Conservation (phyloP, 2,113 vertebrate species). For the Trogon surrucura region DNA sequence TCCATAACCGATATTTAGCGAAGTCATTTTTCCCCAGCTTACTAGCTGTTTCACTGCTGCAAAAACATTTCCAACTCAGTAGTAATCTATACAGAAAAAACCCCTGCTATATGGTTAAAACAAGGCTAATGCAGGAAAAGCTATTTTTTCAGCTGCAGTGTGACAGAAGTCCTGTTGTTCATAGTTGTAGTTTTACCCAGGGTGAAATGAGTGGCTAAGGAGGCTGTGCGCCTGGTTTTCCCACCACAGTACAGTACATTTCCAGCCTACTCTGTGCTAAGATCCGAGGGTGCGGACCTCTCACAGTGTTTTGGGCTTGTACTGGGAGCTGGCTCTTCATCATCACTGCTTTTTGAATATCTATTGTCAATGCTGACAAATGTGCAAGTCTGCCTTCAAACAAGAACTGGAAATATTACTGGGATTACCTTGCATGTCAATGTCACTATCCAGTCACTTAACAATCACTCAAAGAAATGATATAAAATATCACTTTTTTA, state of each 20-base stretch:
- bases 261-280: not conserved
- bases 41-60: not conserved
- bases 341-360: not conserved
- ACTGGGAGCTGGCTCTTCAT: not conserved
- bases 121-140: not conserved
- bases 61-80: not conserved
- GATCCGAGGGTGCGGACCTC: not conserved
- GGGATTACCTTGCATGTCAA: slow-evolving; percentile 65
- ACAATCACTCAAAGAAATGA: slow-evolving; percentile 92
- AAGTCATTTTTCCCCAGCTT: not conserved
- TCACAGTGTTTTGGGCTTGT: not conserved
- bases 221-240: not conserved
- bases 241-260: not conserved
- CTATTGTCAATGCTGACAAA: slow-evolving; percentile 8
- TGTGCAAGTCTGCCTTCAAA: slow-evolving; percentile 2
- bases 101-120: not conserved
- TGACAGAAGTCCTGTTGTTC: not conserved
- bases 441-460: slow-evolving; percentile 83
- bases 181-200: not conserved
- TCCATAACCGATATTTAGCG: not conserved
- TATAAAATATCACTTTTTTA: slow-evolving; percentile 90
- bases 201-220: not conserved
- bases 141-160: not conserved
- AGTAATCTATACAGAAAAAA: not conserved
- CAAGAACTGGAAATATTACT: slow-evolving; percentile 62